Conservation (phyloP, 1,140 invertebrate genomes). For the Zaprionus taronus region DNA sequence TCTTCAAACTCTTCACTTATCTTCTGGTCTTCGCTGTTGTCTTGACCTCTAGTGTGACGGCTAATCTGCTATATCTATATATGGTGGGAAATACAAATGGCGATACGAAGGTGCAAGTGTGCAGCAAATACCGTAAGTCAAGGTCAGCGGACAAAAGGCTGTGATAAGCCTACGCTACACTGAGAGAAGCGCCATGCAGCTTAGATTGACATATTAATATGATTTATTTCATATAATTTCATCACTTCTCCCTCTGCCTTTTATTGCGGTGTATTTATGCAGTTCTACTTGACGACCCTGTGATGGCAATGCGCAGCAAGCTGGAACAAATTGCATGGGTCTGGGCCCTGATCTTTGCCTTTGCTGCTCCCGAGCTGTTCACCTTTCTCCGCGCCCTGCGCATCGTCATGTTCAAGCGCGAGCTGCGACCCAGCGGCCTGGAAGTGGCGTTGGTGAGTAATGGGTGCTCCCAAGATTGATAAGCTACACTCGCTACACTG, state of each 20-base stretch:
- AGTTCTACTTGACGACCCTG: conserved; percentile 54
- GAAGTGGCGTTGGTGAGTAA: conserved; percentile 86
- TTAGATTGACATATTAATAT: background rate
- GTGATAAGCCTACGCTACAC: background rate
- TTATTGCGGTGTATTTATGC: background rate
- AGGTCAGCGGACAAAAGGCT: conserved; percentile 2
- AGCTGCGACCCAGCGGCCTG: conserved; percentile 65
- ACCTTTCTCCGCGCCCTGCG: conserved; percentile 92
- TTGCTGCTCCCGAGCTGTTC: conserved; percentile 93
- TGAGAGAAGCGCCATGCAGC: background rate
- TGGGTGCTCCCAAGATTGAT: conserved; percentile 49
- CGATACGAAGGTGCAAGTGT: conserved; percentile 89
- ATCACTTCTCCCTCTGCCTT: background rate
- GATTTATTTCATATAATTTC: background rate
- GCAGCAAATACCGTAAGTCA: conserved; percentile 87
- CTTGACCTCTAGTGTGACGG: conserved; percentile 90
- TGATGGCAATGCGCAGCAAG: conserved; percentile 81
- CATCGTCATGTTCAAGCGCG: conserved; percentile 94
- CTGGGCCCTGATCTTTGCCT: conserved; percentile 94
- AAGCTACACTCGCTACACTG: conserved; percentile 85
- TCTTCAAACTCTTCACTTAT: conserved; percentile 93
- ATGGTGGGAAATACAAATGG: conserved; percentile 94
- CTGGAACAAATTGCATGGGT: conserved; percentile 95
- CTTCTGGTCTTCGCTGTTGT: conserved; percentile 93
- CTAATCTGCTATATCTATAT: conserved; percentile 93